Conservation (phyloP, 64 coral and sea anemone species). For the Stylophora pistillata region DNA sequence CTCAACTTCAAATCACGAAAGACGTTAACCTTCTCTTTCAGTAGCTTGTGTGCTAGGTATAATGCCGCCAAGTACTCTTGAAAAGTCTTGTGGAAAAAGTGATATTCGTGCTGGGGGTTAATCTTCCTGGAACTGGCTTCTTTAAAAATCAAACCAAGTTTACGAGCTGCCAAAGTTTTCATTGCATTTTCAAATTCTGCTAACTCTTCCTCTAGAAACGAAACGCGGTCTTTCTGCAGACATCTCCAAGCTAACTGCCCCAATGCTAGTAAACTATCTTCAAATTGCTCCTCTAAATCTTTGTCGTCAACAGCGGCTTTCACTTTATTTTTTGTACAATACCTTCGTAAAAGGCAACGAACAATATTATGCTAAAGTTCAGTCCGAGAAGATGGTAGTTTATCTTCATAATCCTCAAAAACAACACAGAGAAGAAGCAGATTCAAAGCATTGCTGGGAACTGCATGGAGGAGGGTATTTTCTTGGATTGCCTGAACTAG, state of each 20-base stretch:
- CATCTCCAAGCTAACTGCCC: not conserved
- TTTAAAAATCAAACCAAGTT: not conserved
- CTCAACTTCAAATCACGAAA: too few relatives aligned
- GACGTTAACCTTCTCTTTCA: too few relatives aligned
- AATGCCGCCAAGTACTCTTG: too few relatives aligned
- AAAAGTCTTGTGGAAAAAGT: too few relatives aligned
- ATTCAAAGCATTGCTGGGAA: conserved; percentile 26
- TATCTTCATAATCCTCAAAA: conserved; percentile 41
- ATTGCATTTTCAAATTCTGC: not conserved
- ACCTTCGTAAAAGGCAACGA: not conserved
- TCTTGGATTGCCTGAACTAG: too few relatives aligned
- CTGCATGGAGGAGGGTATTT: not conserved
- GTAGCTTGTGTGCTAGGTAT: too few relatives aligned
- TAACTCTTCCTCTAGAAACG: not conserved
- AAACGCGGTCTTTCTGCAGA: not conserved
- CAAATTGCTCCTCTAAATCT: not conserved
- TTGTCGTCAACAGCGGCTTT: not conserved
- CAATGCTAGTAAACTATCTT: not conserved
- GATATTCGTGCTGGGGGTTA: not conserved
- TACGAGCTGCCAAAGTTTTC: not conserved
- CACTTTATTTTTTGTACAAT: not conserved
- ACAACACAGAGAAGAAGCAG: conserved; percentile 33
- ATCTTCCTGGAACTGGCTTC: not conserved
- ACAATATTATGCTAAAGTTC: conserved; percentile 35
- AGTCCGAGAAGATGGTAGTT: conserved; percentile 21